Evolutionary conservation across 2,888 invertebrate species (phyloP).

Genomic region (Micoletzkya japonica): DNA sequence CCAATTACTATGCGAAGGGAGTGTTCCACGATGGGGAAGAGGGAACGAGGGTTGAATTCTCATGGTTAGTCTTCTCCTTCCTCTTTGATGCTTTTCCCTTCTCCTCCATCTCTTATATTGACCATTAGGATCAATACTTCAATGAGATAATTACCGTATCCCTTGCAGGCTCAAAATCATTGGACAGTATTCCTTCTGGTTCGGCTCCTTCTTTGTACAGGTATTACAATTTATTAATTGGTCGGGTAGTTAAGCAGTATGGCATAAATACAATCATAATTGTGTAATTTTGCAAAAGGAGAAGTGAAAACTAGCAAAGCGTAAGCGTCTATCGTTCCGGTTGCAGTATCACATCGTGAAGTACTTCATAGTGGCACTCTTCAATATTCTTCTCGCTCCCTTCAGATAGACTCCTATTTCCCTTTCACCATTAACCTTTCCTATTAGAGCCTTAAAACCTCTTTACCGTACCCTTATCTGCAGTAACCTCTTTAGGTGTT

Average conservation of each 20-base stretch:
- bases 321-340: too few relatives aligned
- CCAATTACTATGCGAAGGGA: slow-evolving; percentile 58
- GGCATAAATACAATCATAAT: neutral
- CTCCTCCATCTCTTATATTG: neutral
- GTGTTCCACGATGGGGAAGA: slow-evolving; percentile 55
- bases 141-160: neutral
- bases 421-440: too few relatives aligned
- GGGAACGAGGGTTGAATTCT: slow-evolving; percentile 55
- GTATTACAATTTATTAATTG: too few relatives aligned
- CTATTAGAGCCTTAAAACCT: too few relatives aligned
- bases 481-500: too few relatives aligned
- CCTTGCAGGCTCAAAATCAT: slow-evolving; percentile 48
- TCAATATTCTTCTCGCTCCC: too few relatives aligned
- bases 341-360: too few relatives aligned
- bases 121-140: neutral
- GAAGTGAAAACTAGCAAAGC: neutral
- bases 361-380: too few relatives aligned
- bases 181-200: slow-evolving; percentile 61
- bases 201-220: slow-evolving; percentile 54
- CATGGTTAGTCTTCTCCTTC: slow-evolving; percentile 39
- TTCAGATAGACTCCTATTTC: too few relatives aligned
- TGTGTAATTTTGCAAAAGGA: neutral
- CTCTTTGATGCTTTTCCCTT: neutral
- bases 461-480: too few relatives aligned
- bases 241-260: too few relatives aligned